These are phyloP conservation scores for Cathartes aura DNA, from an alignment of 2,113 vertebrate species.

Conservation along the genomic window DNA sequence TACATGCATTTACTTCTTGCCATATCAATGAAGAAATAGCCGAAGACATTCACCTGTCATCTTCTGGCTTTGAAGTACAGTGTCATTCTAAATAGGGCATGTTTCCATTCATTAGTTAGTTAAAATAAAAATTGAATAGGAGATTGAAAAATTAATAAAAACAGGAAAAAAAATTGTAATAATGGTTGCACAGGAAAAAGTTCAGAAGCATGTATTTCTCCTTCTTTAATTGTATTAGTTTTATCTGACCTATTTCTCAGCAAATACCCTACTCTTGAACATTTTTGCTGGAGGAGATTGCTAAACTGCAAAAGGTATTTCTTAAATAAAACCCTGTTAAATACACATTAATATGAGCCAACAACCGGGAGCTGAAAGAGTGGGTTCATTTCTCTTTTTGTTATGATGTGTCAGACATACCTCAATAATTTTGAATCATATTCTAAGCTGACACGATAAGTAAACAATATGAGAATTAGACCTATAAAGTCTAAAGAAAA, in stretches of 20 bases:
- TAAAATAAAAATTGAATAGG: not conserved
- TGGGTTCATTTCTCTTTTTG: not conserved
- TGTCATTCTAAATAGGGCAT: not conserved
- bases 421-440: not conserved
- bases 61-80: not conserved
- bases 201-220: not conserved
- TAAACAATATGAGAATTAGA: not conserved
- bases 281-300: not conserved
- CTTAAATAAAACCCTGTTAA: not conserved
- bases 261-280: not conserved
- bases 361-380: not conserved
- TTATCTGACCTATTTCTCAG: conserved; percentile 1
- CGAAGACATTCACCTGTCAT: not conserved
- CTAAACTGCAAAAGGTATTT: not conserved
- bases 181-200: not conserved
- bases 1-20: not conserved
- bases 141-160: not conserved
- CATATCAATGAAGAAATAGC: not conserved
- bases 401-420: not conserved
- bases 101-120: conserved; percentile 10
- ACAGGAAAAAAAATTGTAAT: not conserved
- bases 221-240: not conserved
- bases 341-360: not conserved
- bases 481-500: not conserved
- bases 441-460: not conserved